These are phyloP conservation scores for Setipinna tenuifilis DNA, from an alignment of 2,797 vertebrate genomes.

Conservation along the genomic window DNA sequence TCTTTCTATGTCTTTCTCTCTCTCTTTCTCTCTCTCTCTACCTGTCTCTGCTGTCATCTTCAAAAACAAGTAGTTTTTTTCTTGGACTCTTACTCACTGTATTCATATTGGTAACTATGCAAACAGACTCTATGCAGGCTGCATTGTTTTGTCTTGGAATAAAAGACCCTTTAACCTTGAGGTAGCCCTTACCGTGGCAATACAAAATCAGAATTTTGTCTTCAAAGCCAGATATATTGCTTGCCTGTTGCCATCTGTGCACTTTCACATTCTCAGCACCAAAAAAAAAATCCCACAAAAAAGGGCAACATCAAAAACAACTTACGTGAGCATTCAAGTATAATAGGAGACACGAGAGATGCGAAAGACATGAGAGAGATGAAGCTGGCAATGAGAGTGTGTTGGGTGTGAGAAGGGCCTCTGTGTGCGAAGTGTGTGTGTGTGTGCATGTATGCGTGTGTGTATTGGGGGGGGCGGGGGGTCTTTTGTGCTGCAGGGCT, in stretches of 20 bases:
- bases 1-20: background rate
- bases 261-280: background rate
- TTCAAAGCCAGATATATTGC: background rate
- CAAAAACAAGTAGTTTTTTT: background rate
- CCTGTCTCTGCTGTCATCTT: background rate
- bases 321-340: background rate
- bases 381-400: background rate
- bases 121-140: too few species aligned
- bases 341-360: background rate
- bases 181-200: background rate
- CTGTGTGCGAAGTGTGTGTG: background rate
- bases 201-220: background rate
- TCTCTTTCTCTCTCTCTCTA: background rate
- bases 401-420: background rate
- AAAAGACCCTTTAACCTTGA: too few species aligned
- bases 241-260: background rate
- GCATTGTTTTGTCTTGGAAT: too few species aligned
- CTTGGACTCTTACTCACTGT: background rate
- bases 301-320: background rate
- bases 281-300: background rate
- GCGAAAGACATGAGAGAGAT: background rate
- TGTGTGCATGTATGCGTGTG: background rate
- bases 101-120: too few species aligned
- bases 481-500: slow-evolving; percentile 46
- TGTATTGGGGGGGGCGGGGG: background rate